A percentile compares a stretch with the other conserved stretches of the same genome.
Evolutionary conservation across 2,797 vertebrate species (phyloP).

Genomic region (Gambelia wislizenii): DNA sequence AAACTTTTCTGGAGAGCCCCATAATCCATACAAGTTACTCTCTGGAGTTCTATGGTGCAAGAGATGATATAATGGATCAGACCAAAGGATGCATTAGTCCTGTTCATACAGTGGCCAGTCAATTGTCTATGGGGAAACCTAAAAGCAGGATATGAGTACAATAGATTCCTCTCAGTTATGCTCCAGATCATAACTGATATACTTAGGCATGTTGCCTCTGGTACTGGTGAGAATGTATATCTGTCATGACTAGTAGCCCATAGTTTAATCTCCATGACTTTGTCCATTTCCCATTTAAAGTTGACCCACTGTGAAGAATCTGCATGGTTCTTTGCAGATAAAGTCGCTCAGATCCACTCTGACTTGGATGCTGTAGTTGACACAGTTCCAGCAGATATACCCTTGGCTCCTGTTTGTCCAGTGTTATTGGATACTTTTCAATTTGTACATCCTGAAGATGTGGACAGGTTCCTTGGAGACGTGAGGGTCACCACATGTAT

Average conservation of each 20-base stretch:
- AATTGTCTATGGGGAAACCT: neutral
- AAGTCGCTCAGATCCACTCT: no score
- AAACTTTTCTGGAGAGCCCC: neutral
- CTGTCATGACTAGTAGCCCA: neutral
- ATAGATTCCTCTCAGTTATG: neutral
- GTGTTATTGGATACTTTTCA: no score
- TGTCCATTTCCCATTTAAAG: neutral
- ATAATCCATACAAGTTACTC: neutral
- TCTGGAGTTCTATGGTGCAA: neutral
- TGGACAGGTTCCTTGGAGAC: no score
- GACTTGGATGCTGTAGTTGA: no score
- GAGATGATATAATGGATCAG: neutral
- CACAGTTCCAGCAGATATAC: no score
- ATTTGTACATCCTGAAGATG: no score
- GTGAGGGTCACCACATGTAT: no score
- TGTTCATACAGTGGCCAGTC: neutral
- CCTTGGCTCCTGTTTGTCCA: no score
- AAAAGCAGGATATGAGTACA: neutral
- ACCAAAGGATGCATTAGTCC: no score
- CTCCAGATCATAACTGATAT: neutral
- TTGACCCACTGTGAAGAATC: no score
- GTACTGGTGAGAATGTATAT: neutral
- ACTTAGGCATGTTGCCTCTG: neutral
- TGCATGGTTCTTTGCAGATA: no score
- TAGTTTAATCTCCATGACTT: neutral